A percentile compares a stretch with the other conserved stretches of the same genome.
phyloP scores from a whole-genome alignment of 2,888 invertebrate species.

The Amblyjoppa fuscipennis region DNA sequence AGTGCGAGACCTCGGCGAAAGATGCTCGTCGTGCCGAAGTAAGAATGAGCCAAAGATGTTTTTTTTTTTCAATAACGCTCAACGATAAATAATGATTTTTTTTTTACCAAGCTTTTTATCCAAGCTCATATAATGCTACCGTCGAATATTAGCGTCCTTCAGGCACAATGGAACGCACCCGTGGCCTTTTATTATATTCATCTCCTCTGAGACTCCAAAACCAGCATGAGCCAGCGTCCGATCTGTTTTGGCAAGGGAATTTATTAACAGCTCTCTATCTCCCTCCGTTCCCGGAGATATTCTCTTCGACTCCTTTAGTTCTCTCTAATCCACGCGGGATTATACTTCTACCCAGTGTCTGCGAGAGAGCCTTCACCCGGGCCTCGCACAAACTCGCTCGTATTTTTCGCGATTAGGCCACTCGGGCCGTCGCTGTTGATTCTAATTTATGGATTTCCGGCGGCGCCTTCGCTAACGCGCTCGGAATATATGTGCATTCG shows the following conservation, averaged over 20 bases:
- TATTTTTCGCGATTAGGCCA: constrained; percentile 82
- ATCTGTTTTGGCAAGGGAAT: constrained; percentile 55
- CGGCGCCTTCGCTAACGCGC: constrained; percentile 50
- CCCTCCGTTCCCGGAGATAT: constrained; percentile 19
- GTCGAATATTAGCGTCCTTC: constrained; percentile 23
- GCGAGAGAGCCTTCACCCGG: constrained; percentile 33
- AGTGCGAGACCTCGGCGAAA: neutral
- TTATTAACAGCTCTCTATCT: constrained; percentile 54
- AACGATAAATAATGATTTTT: constrained; percentile 40
- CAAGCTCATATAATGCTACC: constrained; percentile 1
- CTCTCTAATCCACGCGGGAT: constrained; percentile 80
- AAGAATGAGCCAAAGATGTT: constrained; percentile 12
- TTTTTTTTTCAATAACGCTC: neutral
- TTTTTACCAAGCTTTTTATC: constrained; percentile 2
- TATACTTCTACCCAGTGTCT: constrained; percentile 76
- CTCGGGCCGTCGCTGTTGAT: constrained; percentile 77
- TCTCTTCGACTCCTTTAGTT: constrained; percentile 37
- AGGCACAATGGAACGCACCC: constrained; percentile 27
- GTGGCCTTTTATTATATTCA: constrained; percentile 50
- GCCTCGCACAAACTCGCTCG: constrained; percentile 74
- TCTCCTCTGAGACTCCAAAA: constrained; percentile 9
- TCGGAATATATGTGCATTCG: constrained; percentile 2
- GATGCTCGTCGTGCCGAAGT: neutral
- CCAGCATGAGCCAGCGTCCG: neutral
- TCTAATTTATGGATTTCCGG: constrained; percentile 83